Evolutionary conservation across 2,888 invertebrate genomes (phyloP).

Genomic region (Sturmia bella): DNA sequence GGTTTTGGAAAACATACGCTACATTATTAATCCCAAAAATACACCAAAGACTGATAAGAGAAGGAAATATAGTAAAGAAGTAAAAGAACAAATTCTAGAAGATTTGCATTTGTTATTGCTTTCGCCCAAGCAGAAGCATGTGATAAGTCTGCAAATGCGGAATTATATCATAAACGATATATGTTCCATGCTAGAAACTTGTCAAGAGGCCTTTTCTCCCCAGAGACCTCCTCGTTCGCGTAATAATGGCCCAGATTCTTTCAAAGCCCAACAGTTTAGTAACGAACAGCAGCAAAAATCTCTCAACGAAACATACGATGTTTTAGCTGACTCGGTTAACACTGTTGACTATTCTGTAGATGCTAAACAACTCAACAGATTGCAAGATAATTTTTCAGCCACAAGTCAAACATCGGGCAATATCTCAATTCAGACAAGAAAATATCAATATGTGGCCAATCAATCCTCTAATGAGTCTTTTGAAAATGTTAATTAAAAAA

Average conservation of each 20-base stretch:
- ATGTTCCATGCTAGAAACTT: slow-evolving; percentile 37
- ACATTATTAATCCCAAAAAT: slow-evolving; percentile 49
- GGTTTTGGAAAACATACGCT: slow-evolving; percentile 16
- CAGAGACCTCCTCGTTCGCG: neutral
- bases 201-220: neutral
- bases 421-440: too few relatives aligned
- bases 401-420: neutral
- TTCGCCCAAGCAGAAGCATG: neutral
- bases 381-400: neutral
- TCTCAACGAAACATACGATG: slow-evolving; percentile 9
- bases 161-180: slow-evolving; percentile 22
- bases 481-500: too few relatives aligned
- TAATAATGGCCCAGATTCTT: neutral
- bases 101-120: slow-evolving; percentile 22
- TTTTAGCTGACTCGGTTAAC: slow-evolving; percentile 24
- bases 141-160: neutral
- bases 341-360: neutral
- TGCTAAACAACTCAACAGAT: neutral
- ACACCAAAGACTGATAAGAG: neutral
- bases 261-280: neutral
- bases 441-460: too few relatives aligned
- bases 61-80: slow-evolving; percentile 33
- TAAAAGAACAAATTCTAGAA: slow-evolving; percentile 30
- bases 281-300: neutral
- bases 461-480: too few relatives aligned